Base-by-base conservation (phyloP, 2,888 invertebrate species). In the Pyrochroa serraticornis region DNA sequence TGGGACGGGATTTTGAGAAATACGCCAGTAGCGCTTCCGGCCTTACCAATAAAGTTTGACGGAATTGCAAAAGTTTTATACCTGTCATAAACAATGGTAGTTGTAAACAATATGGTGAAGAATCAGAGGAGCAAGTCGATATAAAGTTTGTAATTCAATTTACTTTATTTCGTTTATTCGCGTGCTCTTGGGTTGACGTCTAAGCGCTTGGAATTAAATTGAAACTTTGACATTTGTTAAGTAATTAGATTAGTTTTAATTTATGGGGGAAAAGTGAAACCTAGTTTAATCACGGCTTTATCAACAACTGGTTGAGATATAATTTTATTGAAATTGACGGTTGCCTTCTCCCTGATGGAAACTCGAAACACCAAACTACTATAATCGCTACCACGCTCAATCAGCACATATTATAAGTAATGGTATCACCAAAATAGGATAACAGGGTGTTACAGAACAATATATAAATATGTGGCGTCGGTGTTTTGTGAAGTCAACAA, bases 61-160 rank as follows among this genome's bases (percentile, higher is more conserved):
- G 39, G 12, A 61, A 61, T 52, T 50, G 42, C 50, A 52, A 52
- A 52, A 58, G 32, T 62, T 61, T 62, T 62, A 62, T 56, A 56
- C 62, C 58, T 55, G 58, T 49, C 58, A 62, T 62, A 62, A 59
- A 62, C 50, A 44, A 56, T 46, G 37, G 34, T 22, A 37, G 48
- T 41, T 33, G 47, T 52, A 56, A 60, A 54, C 59, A 52, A 52
- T 58, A 57, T 50, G 47, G 42, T 33, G 35, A 55, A 56, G 56
- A 48, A 60, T 53, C 49, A 42, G 49, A 48, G 47, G 47, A 59
- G 59, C 49, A 58, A 60, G 54, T 58, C 57, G 54, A 51, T 58
- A 54, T 60, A 62, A 64, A 62, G 43, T 64, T 62, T 48, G 41
- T 55, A 51, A 64, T 64, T 60, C 43, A 57, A 60, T 63, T 60